phyloP scores from a whole-genome alignment of 2,113 vertebrate species.

The Uria lomvia region DNA sequence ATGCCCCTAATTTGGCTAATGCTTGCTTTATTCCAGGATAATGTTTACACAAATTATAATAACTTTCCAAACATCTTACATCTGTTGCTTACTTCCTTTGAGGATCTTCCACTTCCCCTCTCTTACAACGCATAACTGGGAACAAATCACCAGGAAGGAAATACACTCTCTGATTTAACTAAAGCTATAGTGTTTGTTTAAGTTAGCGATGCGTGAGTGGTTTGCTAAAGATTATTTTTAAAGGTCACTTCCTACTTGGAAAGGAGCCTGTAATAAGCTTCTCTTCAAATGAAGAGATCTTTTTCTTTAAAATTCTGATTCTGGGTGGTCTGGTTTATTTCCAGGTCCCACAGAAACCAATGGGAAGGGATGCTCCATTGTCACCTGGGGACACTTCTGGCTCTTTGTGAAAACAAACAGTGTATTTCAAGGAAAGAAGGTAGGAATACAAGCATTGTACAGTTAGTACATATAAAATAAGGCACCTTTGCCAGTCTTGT shows the following conservation, averaged over 20 bases:
- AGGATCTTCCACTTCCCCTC: neutral
- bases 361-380: neutral
- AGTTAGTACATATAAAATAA: neutral
- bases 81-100: constrained; percentile 14
- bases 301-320: neutral
- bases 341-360: neutral
- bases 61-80: constrained; percentile 12
- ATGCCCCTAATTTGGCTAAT: neutral
- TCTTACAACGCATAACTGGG: neutral
- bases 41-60: neutral
- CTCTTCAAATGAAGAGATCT: neutral
- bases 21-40: neutral
- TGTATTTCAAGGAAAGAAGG: neutral
- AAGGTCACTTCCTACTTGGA: constrained; percentile 63
- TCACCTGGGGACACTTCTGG: neutral
- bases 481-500: neutral
- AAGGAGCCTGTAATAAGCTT: constrained; percentile 19
- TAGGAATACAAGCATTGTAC: neutral
- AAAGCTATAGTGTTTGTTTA: constrained; percentile 43
- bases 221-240: constrained; percentile 43
- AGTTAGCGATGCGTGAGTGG: neutral
- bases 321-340: constrained; percentile 39
- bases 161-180: neutral
- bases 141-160: constrained; percentile 24
- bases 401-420: neutral